Base-by-base conservation (phyloP, 1,140 invertebrate genomes). In the Agrypnia vestita region DNA sequence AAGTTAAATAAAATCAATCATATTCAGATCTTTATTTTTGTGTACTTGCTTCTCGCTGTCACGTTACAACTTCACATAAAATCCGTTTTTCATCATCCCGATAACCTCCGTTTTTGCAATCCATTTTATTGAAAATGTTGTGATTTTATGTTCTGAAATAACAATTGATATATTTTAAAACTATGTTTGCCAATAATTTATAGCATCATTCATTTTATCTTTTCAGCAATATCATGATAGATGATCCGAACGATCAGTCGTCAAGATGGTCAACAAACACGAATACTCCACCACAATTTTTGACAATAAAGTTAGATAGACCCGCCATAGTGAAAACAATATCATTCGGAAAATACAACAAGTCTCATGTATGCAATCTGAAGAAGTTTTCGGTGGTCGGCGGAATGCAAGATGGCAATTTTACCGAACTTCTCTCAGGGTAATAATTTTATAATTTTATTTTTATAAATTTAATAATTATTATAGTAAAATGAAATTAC, bases 201-300 rank as follows among this genome's bases (percentile, higher is more conserved):
- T 21, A 15, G 9, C 19, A 53, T 53, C 35, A 19, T 76, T 9
- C 12, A 56, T 49, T 64, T 9, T 76, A 82, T 84, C n/a, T 86
- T 92, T 91, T 79, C 86, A 97, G 96, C 87, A 97, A 97, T 88
- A 96, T 97, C 72, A 90, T 95, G 82, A 90, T 93, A 82, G 94
- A 97, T 88, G 93, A 94, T 83, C 94, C 95, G 13, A 91, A 90
- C 80, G 96, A 97, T 89, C 95, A 96, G 86, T 91, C 94, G 4
- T 97, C 96, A 76, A 91, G 96, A 85, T 97, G 96, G 96, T 97
- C 96, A 43, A 96, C 96, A 67, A 95, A 96, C 84, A 95, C 94
- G 74, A 95, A 96, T 84, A 94, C 93, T 85, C 93, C 95, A 55
- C 95, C 95, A 19, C 96, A 97, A 90, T 97, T 91, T 87, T 89